A percentile compares a stretch with the other conserved stretches of the same genome.
phyloP scores from a whole-genome alignment of 2,888 invertebrate species.

The Corbicula japonica region DNA sequence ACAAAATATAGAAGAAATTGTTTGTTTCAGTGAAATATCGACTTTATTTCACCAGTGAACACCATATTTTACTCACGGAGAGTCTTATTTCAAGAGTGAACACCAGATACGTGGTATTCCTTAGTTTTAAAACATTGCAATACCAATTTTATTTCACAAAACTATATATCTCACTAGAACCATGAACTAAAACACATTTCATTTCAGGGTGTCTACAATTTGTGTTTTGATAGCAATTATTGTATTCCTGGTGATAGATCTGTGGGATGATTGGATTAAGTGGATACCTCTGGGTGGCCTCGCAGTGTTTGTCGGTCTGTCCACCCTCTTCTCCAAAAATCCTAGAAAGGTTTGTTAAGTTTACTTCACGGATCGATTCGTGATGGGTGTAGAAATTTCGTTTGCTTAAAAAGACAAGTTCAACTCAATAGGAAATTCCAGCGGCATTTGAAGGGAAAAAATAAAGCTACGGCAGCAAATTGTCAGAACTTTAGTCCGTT shows the following conservation, averaged over 20 bases:
- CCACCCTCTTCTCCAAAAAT: slow-evolving; percentile 88
- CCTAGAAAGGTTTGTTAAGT: slow-evolving; percentile 59
- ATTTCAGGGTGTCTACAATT: slow-evolving; percentile 84
- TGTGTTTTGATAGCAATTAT: slow-evolving; percentile 88
- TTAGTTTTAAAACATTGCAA: too few relatives aligned
- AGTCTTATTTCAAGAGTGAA: too few relatives aligned
- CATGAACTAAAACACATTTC: too few relatives aligned
- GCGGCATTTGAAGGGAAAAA: background rate
- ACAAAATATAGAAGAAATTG: too few relatives aligned
- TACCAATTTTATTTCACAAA: too few relatives aligned
- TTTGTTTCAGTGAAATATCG: background rate
- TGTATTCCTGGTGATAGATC: slow-evolving; percentile 88
- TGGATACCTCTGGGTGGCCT: slow-evolving; percentile 91
- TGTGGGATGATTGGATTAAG: slow-evolving; percentile 90
- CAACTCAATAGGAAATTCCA: background rate
- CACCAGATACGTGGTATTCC: too few relatives aligned
- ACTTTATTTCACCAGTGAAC: background rate
- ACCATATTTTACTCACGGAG: background rate
- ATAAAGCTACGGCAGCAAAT: background rate
- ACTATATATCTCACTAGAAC: too few relatives aligned
- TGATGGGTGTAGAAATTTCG: background rate
- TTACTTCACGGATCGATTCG: background rate
- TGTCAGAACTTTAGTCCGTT: background rate
- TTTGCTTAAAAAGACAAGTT: background rate
- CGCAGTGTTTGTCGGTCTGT: slow-evolving; percentile 89